Percentiles rank a stretch among this genome's conserved stretches.
These are phyloP conservation scores for pig (Sus scrofa) DNA, from an alignment of 2,113 vertebrate genomes.

Conservation along the genomic window DNA sequence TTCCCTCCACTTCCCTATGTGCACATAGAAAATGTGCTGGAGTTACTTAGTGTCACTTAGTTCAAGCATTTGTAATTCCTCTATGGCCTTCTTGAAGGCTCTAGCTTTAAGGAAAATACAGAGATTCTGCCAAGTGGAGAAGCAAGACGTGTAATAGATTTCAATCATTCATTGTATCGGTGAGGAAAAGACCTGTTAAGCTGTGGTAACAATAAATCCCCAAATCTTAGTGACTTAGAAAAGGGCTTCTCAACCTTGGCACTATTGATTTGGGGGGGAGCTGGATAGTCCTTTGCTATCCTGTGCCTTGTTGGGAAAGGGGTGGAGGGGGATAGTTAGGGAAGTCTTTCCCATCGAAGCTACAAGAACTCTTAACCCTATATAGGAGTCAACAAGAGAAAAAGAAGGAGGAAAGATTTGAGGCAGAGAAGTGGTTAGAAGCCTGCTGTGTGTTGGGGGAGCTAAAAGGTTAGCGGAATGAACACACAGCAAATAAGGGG, in stretches of 20 bases:
- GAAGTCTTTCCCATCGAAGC: neutral
- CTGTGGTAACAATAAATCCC: neutral
- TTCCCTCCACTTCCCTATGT: slow-evolving; percentile 8
- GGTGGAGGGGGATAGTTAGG: neutral
- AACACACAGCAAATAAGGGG: neutral
- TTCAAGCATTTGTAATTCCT: neutral
- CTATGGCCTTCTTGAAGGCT: slow-evolving; percentile 7
- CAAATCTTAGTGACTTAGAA: neutral
- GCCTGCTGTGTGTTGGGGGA: too few species aligned
- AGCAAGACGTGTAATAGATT: neutral
- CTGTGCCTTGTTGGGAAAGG: neutral
- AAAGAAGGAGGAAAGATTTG: neutral
- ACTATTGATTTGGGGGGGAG: neutral
- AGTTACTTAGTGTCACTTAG: neutral
- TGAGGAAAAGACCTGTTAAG: neutral
- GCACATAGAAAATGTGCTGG: neutral
- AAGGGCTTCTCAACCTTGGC: neutral
- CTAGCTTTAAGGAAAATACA: neutral
- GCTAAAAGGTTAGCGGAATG: neutral
- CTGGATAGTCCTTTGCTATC: neutral
- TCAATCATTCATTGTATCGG: neutral
- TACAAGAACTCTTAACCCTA: neutral
- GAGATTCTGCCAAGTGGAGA: neutral
- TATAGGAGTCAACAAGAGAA: neutral
- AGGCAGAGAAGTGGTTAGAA: neutral